These are phyloP conservation scores for Chirona hameri DNA, from an alignment of 2,888 invertebrate species.

Conservation along the genomic window DNA sequence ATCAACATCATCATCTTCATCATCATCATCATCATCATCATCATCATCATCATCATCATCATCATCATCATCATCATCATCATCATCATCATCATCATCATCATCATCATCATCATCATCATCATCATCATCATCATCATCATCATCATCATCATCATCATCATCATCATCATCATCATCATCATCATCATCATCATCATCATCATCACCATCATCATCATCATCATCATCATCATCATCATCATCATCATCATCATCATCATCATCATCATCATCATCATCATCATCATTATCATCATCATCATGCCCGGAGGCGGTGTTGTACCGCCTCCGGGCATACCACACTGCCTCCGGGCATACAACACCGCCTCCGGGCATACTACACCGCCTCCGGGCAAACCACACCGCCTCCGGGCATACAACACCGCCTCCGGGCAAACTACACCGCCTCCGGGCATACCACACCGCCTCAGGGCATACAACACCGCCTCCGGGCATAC, in stretches of 20 bases:
- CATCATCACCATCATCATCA: conserved; percentile 22
- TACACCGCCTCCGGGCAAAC: no score
- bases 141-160: conserved; percentile 22
- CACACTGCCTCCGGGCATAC: no score
- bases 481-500: no score
- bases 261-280: conserved; percentile 22
- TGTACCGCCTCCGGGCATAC: no score
- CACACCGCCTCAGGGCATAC: no score
- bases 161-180: conserved; percentile 22
- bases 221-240: conserved; percentile 22
- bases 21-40: conserved; percentile 22
- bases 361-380: no score
- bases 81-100: conserved; percentile 22
- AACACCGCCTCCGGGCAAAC: no score
- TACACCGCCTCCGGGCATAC: no score
- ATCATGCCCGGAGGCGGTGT: neutral
- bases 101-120: conserved; percentile 22
- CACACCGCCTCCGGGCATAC: no score
- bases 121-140: conserved; percentile 22
- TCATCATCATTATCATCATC: conserved; percentile 22
- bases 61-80: conserved; percentile 22
- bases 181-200: conserved; percentile 22
- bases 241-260: conserved; percentile 22
- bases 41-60: conserved; percentile 22
- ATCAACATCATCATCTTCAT: conserved; percentile 8